Evolutionary conservation across 1,140 invertebrate species (phyloP).

Genomic region (Trachymyrmex cornetzi): DNA sequence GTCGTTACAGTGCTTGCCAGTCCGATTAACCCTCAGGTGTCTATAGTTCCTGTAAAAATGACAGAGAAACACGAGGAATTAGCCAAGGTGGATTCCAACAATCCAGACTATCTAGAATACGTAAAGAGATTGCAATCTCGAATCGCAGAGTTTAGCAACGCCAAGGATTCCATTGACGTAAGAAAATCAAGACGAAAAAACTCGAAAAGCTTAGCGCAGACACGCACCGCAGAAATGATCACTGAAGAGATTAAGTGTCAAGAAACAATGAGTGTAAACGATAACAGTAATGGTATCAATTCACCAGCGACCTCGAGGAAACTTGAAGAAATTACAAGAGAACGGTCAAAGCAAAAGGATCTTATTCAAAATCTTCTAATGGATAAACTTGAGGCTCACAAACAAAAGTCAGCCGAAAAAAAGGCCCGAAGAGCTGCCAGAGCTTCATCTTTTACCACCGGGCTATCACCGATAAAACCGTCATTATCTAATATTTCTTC

Average conservation of each 20-base stretch:
- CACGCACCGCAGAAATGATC: slow-evolving; percentile 83
- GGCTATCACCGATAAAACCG: slow-evolving; percentile 76
- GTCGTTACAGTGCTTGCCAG: slow-evolving; percentile 87
- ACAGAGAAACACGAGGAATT: slow-evolving; percentile 55
- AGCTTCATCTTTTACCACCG: slow-evolving; percentile 79
- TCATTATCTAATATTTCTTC: slow-evolving; percentile 43
- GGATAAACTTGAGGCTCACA: slow-evolving; percentile 91
- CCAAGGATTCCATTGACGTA: slow-evolving; percentile 90
- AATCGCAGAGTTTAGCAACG: slow-evolving; percentile 91
- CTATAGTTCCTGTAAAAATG: slow-evolving; percentile 59
- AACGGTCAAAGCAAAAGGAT: slow-evolving; percentile 90
- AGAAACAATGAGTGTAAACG: slow-evolving; percentile 68
- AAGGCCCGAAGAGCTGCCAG: slow-evolving; percentile 85
- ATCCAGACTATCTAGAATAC: slow-evolving; percentile 89
- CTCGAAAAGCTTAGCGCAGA: slow-evolving; percentile 82
- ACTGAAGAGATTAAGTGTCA: slow-evolving; percentile 84
- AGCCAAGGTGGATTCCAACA: slow-evolving; percentile 79
- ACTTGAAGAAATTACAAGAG: slow-evolving; percentile 89
- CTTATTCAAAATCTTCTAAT: slow-evolving; percentile 92
- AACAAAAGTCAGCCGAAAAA: slow-evolving; percentile 89
- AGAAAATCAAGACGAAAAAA: slow-evolving; percentile 89
- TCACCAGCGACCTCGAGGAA: slow-evolving; percentile 87
- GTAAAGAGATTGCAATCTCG: slow-evolving; percentile 90
- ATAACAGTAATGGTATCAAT: slow-evolving; percentile 77
- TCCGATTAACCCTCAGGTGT: slow-evolving; percentile 85